Evolutionary conservation across 2,113 vertebrate species (phyloP).

Genomic region (Plotosus lineatus): DNA sequence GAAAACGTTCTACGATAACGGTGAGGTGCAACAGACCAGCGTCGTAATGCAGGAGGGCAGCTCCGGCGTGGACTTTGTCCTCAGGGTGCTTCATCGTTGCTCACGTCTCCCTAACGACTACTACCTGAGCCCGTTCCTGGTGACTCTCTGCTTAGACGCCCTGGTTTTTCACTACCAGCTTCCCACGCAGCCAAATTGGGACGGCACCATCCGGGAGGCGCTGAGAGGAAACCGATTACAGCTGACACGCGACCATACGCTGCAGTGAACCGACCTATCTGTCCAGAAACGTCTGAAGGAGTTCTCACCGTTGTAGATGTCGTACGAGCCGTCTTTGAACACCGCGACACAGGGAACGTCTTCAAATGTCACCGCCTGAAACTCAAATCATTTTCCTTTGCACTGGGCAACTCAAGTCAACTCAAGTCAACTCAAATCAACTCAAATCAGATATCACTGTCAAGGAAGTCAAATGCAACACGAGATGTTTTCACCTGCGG

Average conservation of each 20-base stretch:
- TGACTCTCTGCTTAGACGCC: constrained; percentile 58
- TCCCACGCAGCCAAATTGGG: constrained; percentile 46
- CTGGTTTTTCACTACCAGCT: constrained; percentile 55
- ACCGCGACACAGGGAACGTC: constrained; percentile 86
- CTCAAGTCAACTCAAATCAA: background rate
- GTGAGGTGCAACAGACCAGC: constrained; percentile 58
- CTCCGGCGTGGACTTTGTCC: constrained; percentile 52
- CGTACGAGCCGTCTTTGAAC: constrained; percentile 89
- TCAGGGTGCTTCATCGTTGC: constrained; percentile 57
- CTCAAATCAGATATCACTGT: too few species aligned
- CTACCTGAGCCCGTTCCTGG: constrained; percentile 61
- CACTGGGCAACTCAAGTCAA: background rate
- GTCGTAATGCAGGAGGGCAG: constrained; percentile 31
- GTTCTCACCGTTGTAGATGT: constrained; percentile 84
- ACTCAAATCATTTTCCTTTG: constrained; percentile 27
- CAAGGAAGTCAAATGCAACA: background rate
- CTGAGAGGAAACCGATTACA: constrained; percentile 56
- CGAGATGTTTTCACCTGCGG: constrained; percentile 77
- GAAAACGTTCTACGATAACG: constrained; percentile 58
- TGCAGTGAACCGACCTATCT: background rate
- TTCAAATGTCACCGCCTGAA: constrained; percentile 77
- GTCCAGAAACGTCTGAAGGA: background rate
- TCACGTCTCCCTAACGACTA: constrained; percentile 54
- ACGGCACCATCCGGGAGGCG: constrained; percentile 52
- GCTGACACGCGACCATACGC: constrained; percentile 35